A percentile compares a stretch with the other conserved stretches of the same genome.
Conservation (phyloP, 2,888 invertebrate genomes). For the Cryptocheilus praepositus region DNA sequence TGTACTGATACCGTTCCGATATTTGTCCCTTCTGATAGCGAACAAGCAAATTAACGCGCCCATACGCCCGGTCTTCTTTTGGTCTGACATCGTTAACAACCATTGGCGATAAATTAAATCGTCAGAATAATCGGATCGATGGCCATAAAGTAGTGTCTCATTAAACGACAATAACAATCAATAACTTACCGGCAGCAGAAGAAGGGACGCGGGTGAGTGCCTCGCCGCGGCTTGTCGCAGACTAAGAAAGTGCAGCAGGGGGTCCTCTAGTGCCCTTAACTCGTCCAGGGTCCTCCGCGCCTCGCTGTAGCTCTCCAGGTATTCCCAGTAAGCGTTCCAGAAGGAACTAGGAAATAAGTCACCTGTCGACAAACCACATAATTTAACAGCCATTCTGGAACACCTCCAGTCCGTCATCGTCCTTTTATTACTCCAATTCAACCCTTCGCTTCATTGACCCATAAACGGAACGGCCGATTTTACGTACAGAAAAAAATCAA, state of each 20-base stretch:
- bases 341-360: conserved; percentile 81
- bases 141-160: neutral
- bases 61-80: no score
- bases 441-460: no score
- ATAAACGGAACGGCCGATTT: no score
- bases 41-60: no score
- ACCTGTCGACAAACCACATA: conserved; percentile 54
- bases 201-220: conserved; percentile 80
- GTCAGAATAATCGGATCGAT: neutral
- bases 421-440: no score
- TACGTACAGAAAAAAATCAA: no score
- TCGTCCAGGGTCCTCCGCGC: conserved; percentile 80
- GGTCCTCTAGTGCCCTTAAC: conserved; percentile 80
- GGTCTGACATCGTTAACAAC: no score
- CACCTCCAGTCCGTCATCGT: no score
- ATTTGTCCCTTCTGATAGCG: no score
- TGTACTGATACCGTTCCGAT: no score
- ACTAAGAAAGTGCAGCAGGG: conserved; percentile 81
- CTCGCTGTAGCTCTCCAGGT: conserved; percentile 79
- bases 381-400: no score
- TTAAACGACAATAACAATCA: conserved; percentile 23
- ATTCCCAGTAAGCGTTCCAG: conserved; percentile 82
- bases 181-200: conserved; percentile 83
- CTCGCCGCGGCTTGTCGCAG: conserved; percentile 81
- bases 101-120: no score